Evolutionary conservation across 1,140 invertebrate genomes (phyloP).

Genomic region (Drosophila prosaltans): DNA sequence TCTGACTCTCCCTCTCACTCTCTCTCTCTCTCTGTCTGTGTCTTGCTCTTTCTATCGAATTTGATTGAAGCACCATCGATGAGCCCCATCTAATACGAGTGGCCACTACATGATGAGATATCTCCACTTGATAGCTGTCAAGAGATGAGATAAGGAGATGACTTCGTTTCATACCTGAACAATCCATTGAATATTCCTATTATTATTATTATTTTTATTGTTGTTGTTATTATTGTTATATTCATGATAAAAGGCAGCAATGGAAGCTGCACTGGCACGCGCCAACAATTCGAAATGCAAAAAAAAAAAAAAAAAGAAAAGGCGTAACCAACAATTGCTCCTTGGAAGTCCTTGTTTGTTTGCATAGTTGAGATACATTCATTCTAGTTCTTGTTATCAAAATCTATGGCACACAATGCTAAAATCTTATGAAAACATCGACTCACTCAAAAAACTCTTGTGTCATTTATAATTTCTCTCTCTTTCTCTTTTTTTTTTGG

Average conservation of each 20-base stretch:
- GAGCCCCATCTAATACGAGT: neutral
- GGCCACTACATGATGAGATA: neutral
- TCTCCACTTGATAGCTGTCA: neutral
- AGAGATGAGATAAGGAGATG: slow-evolving; percentile 6
- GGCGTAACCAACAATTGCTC: too few species aligned
- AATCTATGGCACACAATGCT: neutral
- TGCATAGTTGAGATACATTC: neutral
- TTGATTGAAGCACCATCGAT: slow-evolving; percentile 1
- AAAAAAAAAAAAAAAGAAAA: neutral
- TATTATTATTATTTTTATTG: neutral
- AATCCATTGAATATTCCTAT: neutral
- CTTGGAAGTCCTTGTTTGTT: too few species aligned
- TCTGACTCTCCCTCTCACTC: neutral
- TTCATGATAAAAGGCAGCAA: neutral
- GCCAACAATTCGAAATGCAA: slow-evolving; percentile 17
- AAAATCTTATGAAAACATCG: neutral
- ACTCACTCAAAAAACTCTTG: too few species aligned
- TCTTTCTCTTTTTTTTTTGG: too few species aligned
- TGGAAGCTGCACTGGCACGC: slow-evolving; percentile 15
- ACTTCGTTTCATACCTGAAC: neutral
- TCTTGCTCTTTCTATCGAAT: neutral
- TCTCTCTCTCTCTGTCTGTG: neutral
- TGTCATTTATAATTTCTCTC: too few species aligned
- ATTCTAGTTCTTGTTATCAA: neutral
- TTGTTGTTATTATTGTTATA: neutral